Conservation (phyloP, 2,888 invertebrate genomes). For the Sinelater perroti region DNA sequence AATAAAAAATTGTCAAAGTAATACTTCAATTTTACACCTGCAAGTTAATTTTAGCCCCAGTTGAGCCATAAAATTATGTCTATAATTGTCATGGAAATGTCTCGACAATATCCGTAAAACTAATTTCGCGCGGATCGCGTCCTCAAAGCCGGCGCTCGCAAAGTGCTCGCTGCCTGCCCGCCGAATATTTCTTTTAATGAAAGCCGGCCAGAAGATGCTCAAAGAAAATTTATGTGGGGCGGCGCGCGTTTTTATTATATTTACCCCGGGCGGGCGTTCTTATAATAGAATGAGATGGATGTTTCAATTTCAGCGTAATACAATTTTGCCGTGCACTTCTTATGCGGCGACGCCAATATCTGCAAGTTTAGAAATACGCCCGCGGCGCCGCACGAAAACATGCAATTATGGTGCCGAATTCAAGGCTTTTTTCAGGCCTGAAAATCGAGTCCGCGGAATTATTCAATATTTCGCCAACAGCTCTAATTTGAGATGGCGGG, state of each 20-base stretch:
- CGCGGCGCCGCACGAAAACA: neutral
- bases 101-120: constrained; percentile 1
- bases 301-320: constrained; percentile 8
- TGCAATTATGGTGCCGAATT: too few species aligned
- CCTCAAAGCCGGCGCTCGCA: too few species aligned
- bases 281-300: constrained; percentile 12
- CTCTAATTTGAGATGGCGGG: too few species aligned
- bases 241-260: constrained; percentile 6
- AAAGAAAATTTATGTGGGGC: constrained; percentile 4
- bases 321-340: constrained; percentile 8
- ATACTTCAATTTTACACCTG: too few species aligned
- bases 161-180: neutral
- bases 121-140: neutral
- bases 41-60: too few species aligned
- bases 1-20: too few species aligned
- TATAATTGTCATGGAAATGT: too few species aligned
- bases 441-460: too few species aligned
- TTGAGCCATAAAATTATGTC: too few species aligned
- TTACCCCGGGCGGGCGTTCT: neutral
- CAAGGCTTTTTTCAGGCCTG: too few species aligned
- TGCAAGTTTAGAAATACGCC: neutral
- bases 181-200: constrained; percentile 2
- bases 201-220: neutral
- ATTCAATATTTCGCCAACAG: too few species aligned
- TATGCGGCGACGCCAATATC: neutral